phyloP scores from a whole-genome alignment of 2,888 invertebrate species.

The Chydorus sphaericus region DNA sequence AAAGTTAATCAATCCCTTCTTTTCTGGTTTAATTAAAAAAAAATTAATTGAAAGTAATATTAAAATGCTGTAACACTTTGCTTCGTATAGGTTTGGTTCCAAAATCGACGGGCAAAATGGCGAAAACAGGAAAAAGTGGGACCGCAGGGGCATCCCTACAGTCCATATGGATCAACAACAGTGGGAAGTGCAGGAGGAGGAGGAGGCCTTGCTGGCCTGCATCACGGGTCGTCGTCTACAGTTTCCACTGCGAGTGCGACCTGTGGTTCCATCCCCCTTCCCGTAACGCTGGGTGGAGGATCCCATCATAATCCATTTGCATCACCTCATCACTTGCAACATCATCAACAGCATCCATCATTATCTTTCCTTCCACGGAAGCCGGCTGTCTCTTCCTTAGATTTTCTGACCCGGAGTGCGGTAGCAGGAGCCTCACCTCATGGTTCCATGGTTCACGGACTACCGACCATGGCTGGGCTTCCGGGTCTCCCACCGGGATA shows the following conservation, averaged over 20 bases:
- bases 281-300: conserved; percentile 9
- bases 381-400: too few relatives aligned
- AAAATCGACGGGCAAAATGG: conserved; percentile 84
- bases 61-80: too few relatives aligned
- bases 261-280: conserved; percentile 3
- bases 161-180: conserved; percentile 25
- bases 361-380: conserved; percentile 50
- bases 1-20: too few relatives aligned
- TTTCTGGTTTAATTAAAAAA: too few relatives aligned
- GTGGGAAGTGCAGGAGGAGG: neutral
- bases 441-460: conserved; percentile 6
- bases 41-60: too few relatives aligned
- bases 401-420: conserved; percentile 4
- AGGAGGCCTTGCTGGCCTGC: neutral
- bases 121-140: conserved; percentile 85
- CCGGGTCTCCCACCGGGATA: conserved; percentile 12
- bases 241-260: neutral
- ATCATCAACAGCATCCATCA: conserved; percentile 40
- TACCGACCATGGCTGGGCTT: conserved; percentile 33
- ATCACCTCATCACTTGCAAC: conserved; percentile 35
- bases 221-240: neutral
- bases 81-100: conserved; percentile 79
- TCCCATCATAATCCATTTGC: too few relatives aligned
- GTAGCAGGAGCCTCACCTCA: neutral
- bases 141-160: conserved; percentile 78